Conservation (phyloP, 2,797 vertebrate genomes). For the Pseudomugil tenellus region DNA sequence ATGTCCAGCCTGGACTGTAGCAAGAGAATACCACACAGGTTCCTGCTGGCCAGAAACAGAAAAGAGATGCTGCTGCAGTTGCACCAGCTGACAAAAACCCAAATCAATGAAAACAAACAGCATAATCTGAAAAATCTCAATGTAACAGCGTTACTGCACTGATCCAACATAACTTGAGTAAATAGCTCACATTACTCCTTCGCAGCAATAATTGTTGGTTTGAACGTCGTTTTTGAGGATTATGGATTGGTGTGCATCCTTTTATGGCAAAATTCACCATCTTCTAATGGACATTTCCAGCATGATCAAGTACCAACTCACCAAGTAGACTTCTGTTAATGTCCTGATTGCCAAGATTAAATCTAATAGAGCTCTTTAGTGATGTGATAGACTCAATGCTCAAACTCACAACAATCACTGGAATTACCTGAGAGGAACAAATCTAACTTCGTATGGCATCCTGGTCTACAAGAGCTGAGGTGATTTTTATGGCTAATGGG, state of each 20-base stretch:
- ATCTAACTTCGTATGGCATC: conserved; percentile 1
- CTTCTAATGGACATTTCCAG: background rate
- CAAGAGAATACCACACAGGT: background rate
- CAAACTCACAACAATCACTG: background rate
- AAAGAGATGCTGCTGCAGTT: background rate
- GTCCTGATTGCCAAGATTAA: background rate
- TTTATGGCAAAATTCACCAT: background rate
- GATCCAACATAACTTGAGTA: conserved; percentile 5
- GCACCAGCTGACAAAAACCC: background rate
- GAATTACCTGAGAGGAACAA: background rate
- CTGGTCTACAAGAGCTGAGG: background rate
- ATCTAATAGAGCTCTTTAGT: background rate
- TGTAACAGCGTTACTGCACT: background rate
- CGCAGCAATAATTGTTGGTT: background rate
- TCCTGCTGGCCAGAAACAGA: background rate
- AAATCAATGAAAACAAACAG: background rate
- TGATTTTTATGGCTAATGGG: conserved; percentile 2
- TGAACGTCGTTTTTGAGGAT: background rate
- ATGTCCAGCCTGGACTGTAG: background rate
- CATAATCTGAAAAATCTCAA: background rate
- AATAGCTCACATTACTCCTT: background rate
- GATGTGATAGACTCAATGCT: background rate
- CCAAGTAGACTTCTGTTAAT: background rate
- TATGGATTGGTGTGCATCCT: background rate
- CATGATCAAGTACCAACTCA: background rate